Evolutionary conservation across 2,797 vertebrate genomes (phyloP).

Genomic region (Eospalax fontanierii): DNA sequence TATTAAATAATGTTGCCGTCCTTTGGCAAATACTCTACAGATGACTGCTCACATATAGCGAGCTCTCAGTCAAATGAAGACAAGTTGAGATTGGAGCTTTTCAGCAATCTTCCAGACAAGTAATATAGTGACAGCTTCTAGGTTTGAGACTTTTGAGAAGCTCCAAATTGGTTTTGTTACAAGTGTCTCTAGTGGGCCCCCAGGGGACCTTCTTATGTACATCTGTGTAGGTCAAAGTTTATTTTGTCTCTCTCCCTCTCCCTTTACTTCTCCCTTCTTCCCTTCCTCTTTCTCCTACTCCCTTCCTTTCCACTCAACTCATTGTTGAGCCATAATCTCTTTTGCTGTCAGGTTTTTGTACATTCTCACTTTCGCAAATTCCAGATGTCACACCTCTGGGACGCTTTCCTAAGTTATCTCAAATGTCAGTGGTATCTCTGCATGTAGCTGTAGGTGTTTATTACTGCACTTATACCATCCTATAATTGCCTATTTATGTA

Average conservation of each 20-base stretch:
- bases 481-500: background rate
- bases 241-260: background rate
- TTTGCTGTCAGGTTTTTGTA: background rate
- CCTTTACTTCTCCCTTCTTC: background rate
- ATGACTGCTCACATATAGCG: background rate
- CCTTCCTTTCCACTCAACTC: no score
- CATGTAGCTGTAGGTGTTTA: background rate
- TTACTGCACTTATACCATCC: background rate
- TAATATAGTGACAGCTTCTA: conserved; percentile 46
- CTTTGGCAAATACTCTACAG: background rate
- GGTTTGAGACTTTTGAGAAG: background rate
- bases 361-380: conserved; percentile 37
- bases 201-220: background rate
- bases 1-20: conserved; percentile 36
- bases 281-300: no score
- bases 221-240: background rate
- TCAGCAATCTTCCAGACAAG: background rate
- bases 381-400: background rate
- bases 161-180: background rate
- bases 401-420: conserved; percentile 7
- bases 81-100: conserved; percentile 5
- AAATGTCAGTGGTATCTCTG: conserved; percentile 31
- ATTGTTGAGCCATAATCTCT: background rate
- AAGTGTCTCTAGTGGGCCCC: background rate
- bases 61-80: background rate